phyloP scores from a whole-genome alignment of 2,797 vertebrate genomes.

The Liparis tanakae region DNA sequence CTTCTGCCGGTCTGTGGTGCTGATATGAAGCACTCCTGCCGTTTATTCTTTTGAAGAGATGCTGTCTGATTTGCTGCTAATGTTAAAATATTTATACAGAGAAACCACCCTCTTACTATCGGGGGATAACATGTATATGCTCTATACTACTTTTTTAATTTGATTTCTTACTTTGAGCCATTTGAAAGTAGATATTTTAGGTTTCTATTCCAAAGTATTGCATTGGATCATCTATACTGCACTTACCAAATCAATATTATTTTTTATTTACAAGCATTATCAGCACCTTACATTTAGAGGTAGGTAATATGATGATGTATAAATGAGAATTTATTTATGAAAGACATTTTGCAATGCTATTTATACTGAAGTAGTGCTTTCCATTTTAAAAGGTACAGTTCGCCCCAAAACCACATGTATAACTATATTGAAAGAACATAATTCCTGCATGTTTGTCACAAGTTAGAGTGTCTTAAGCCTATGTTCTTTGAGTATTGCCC shows the following conservation, averaged over 20 bases:
- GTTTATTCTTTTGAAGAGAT: slow-evolving; percentile 53
- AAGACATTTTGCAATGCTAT: not conserved
- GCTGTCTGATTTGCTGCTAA: slow-evolving; percentile 45
- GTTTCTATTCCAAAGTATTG: not conserved
- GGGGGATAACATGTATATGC: slow-evolving; percentile 1
- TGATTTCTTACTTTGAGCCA: not conserved
- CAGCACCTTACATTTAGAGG: not conserved
- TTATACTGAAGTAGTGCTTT: not conserved
- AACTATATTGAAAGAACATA: too few relatives aligned
- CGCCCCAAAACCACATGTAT: too few relatives aligned
- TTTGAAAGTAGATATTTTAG: not conserved
- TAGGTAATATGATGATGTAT: not conserved
- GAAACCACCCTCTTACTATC: slow-evolving; percentile 18
- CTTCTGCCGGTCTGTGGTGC: slow-evolving; percentile 49
- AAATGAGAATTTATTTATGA: not conserved
- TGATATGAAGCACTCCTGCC: slow-evolving; percentile 56
- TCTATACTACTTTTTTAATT: slow-evolving; percentile 2
- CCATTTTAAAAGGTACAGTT: not conserved
- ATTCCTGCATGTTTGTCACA: too few relatives aligned
- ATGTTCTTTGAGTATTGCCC: too few relatives aligned
- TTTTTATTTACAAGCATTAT: not conserved
- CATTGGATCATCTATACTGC: not conserved
- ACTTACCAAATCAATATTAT: not conserved
- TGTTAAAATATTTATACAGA: slow-evolving; percentile 41
- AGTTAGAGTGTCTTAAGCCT: too few relatives aligned